These are phyloP conservation scores for Megastigmus dorsalis DNA, from an alignment of 2,888 invertebrate genomes.

Conservation along the genomic window DNA sequence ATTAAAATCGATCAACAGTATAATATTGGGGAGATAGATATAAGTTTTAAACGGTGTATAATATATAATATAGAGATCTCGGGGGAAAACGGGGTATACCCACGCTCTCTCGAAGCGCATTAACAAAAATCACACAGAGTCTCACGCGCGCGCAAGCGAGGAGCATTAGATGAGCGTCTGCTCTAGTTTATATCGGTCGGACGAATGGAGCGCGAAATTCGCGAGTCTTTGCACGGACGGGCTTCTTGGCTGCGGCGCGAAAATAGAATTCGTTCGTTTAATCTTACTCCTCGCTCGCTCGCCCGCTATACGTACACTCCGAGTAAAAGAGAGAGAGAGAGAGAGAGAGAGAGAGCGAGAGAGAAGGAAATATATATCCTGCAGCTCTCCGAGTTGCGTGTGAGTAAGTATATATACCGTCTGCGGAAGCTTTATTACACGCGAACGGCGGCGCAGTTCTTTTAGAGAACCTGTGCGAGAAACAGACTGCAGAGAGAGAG, in stretches of 20 bases:
- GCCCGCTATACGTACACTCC: too few relatives aligned
- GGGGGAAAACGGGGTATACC: too few relatives aligned
- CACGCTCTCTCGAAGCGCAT: too few relatives aligned
- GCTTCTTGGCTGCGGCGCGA: not conserved
- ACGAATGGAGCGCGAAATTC: too few relatives aligned
- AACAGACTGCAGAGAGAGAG: not conserved
- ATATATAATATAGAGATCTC: too few relatives aligned
- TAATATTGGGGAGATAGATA: too few relatives aligned
- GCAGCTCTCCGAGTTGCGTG: not conserved
- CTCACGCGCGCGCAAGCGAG: not conserved
- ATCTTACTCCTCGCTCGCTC: not conserved
- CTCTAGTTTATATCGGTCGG: too few relatives aligned
- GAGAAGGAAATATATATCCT: not conserved
- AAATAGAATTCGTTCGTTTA: not conserved
- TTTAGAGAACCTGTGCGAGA: too few relatives aligned
- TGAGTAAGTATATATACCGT: not conserved
- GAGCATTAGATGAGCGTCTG: too few relatives aligned
- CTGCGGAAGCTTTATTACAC: conserved; percentile 1
- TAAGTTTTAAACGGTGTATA: too few relatives aligned
- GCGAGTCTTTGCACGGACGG: not conserved
- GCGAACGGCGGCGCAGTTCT: not conserved
- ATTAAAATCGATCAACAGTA: too few relatives aligned
- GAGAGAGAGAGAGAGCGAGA: not conserved
- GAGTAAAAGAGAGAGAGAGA: not conserved
- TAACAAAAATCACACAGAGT: too few relatives aligned